These are phyloP conservation scores for Anastrepha ludens DNA, from an alignment of 1,140 invertebrate genomes.

Conservation along the genomic window DNA sequence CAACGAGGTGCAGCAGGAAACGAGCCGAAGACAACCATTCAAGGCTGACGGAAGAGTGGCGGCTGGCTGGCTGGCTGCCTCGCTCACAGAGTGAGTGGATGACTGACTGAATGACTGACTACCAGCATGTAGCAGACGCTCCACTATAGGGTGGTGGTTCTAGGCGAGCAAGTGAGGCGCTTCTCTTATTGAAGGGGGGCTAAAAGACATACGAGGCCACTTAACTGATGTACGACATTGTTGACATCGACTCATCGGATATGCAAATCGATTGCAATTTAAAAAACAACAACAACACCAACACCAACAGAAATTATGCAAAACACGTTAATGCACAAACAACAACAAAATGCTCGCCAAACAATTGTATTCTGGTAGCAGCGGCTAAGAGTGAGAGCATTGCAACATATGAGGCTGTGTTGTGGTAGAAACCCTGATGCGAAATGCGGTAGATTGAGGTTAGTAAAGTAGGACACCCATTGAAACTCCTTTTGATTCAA, in stretches of 20 bases:
- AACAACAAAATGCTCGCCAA: slow-evolving; percentile 36
- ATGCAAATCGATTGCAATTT: slow-evolving; percentile 59
- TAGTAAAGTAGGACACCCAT: too few species aligned
- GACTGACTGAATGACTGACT: slow-evolving; percentile 25
- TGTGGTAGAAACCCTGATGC: too few species aligned
- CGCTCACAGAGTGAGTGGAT: not conserved
- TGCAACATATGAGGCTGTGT: slow-evolving; percentile 16
- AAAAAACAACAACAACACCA: slow-evolving; percentile 54
- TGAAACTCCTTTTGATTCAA: too few species aligned
- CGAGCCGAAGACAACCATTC: not conserved
- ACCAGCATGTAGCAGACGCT: slow-evolving; percentile 3
- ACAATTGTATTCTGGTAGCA: slow-evolving; percentile 47
- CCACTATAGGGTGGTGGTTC: not conserved
- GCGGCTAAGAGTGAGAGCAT: not conserved
- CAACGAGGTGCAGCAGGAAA: slow-evolving; percentile 44
- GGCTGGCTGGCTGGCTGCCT: slow-evolving; percentile 26
- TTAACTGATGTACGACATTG: slow-evolving; percentile 58
- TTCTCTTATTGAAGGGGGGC: slow-evolving; percentile 44
- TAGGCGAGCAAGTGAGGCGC: slow-evolving; percentile 10
- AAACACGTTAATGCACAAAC: slow-evolving; percentile 44
- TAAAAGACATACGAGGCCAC: slow-evolving; percentile 58
- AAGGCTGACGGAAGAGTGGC: slow-evolving; percentile 44
- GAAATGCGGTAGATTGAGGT: too few species aligned
- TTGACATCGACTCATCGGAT: slow-evolving; percentile 56
- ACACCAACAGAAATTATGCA: slow-evolving; percentile 39